phyloP scores from a whole-genome alignment of 2,113 vertebrate species.

The Lethenteron camtschaticum region DNA sequence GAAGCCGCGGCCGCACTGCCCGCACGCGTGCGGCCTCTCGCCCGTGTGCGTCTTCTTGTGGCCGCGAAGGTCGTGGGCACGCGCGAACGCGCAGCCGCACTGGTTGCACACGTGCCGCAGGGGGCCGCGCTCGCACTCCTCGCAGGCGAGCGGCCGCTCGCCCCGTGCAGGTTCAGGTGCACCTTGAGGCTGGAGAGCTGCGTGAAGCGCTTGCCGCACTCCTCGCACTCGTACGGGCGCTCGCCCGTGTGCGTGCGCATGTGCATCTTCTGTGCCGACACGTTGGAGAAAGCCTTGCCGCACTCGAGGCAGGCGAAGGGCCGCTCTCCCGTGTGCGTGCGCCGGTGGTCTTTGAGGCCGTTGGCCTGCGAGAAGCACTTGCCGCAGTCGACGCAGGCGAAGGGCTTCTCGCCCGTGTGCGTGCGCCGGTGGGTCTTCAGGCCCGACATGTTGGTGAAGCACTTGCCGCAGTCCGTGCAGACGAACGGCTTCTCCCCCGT shows the following conservation, averaged over 20 bases:
- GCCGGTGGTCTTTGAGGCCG: neutral
- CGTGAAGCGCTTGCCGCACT: conserved; percentile 2
- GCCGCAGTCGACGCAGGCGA: neutral
- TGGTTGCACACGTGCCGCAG: conserved; percentile 10
- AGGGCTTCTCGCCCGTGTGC: neutral
- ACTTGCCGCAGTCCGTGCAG: conserved; percentile 29
- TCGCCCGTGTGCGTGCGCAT: neutral
- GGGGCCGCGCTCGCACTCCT: conserved; percentile 8
- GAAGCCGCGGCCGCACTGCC: conserved; percentile 10
- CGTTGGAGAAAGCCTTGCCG: neutral
- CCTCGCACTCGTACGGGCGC: neutral
- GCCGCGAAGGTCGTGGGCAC: conserved; percentile 13
- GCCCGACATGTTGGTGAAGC: neutral
- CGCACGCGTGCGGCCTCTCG: conserved; percentile 14
- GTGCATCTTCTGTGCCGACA: neutral
- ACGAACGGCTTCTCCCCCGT: conserved; percentile 38
- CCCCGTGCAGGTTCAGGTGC: conserved; percentile 19
- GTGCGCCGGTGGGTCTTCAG: neutral
- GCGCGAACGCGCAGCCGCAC: conserved; percentile 14
- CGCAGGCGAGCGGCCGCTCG: conserved; percentile 15
- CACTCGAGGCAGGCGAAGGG: neutral
- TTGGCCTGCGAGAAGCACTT: neutral
- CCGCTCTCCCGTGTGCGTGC: neutral
- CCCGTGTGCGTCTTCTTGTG: conserved; percentile 17
- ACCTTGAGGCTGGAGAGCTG: conserved; percentile 14